Evolutionary conservation across 2,797 vertebrate species (phyloP).

Genomic region (Malurus leucopterus): DNA sequence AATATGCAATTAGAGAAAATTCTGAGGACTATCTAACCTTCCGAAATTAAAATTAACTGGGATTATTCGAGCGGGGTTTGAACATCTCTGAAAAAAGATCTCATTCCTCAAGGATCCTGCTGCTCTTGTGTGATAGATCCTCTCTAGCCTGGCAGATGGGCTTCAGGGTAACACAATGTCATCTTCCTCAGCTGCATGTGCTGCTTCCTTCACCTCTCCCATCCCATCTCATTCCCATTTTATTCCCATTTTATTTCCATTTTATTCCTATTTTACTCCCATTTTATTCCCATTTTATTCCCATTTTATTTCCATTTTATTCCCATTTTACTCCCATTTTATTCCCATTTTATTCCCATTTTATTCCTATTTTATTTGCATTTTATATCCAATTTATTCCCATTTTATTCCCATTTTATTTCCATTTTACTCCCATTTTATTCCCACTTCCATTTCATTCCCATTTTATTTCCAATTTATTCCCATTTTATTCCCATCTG

Average conservation of each 20-base stretch:
- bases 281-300: background rate
- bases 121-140: background rate
- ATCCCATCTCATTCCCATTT: background rate
- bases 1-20: conserved; percentile 41
- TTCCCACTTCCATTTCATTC: background rate
- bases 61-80: conserved; percentile 17
- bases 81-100: background rate
- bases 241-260: too few relatives aligned
- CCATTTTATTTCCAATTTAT: too few relatives aligned
- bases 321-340: too few relatives aligned
- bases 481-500: background rate
- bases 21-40: conserved; percentile 46
- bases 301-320: background rate
- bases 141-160: background rate
- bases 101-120: conserved; percentile 2
- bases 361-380: too few relatives aligned
- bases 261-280: background rate
- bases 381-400: too few relatives aligned
- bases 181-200: background rate
- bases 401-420: too few relatives aligned
- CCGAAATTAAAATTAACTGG: conserved; percentile 45
- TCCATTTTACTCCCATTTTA: background rate
- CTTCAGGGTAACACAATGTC: conserved; percentile 3
- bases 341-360: background rate
- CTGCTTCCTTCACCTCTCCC: background rate